These are phyloP conservation scores for Myripristis jacobus DNA, from an alignment of 2,797 vertebrate species.

Conservation along the genomic window DNA sequence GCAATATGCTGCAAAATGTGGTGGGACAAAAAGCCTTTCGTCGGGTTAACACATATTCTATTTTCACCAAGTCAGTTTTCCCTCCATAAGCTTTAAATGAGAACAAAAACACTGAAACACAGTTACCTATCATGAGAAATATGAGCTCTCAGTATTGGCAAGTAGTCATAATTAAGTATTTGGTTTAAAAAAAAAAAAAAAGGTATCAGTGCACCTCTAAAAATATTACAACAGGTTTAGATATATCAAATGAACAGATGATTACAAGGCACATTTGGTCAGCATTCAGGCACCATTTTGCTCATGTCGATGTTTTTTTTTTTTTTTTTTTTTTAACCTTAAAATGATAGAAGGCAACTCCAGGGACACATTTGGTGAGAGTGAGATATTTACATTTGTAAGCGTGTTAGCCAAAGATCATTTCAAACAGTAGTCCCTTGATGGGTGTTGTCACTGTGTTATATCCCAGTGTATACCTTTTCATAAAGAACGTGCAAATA, in stretches of 20 bases:
- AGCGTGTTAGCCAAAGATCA: neutral
- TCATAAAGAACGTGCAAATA: conserved; percentile 52
- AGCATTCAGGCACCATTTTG: conserved; percentile 16
- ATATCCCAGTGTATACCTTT: conserved; percentile 1
- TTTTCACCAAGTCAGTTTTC: neutral
- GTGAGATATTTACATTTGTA: neutral
- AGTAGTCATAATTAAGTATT: conserved; percentile 19
- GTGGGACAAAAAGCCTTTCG: neutral
- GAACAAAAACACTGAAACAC: neutral
- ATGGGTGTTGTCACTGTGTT: neutral
- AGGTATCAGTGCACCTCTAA: conserved; percentile 35
- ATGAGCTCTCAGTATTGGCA: neutral
- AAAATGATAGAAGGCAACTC: conserved; percentile 17
- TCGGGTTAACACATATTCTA: conserved; percentile 7
- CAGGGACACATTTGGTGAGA: neutral
- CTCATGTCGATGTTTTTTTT: neutral
- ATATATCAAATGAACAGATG: conserved; percentile 8
- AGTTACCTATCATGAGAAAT: neutral
- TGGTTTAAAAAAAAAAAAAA: conserved; percentile 23
- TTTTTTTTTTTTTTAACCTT: neutral
- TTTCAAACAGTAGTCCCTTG: no score
- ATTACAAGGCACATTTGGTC: conserved; percentile 61
- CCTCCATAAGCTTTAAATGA: neutral
- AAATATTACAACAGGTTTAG: conserved; percentile 14
- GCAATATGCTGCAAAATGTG: neutral